phyloP scores from a whole-genome alignment of 2,888 invertebrate genomes.

The Philonicus albiceps region DNA sequence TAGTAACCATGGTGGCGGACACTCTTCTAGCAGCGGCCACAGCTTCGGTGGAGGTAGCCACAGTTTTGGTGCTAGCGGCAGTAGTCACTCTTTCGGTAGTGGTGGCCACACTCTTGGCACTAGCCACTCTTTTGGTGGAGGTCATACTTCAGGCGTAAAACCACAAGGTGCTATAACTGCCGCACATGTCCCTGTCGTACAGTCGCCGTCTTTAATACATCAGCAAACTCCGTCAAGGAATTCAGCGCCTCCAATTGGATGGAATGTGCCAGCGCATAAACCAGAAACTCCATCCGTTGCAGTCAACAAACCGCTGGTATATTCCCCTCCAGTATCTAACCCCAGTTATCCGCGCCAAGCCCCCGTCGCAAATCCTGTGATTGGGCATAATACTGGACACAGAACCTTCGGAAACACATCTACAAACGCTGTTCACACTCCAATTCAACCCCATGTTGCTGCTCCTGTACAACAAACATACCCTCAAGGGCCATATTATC shows the following conservation, averaged over 20 bases:
- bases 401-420: slow-evolving; percentile 42
- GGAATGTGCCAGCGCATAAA: slow-evolving; percentile 59
- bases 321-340: slow-evolving; percentile 54
- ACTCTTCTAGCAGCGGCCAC: neutral
- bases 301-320: slow-evolving; percentile 52
- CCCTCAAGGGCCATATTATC: slow-evolving; percentile 23
- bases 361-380: slow-evolving; percentile 9
- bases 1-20: neutral
- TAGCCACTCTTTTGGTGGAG: too few relatives aligned
- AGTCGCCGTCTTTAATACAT: neutral
- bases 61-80: neutral
- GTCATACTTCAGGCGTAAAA: neutral
- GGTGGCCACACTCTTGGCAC: neutral
- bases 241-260: slow-evolving; percentile 54
- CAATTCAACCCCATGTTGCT: slow-evolving; percentile 55
- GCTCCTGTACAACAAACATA: slow-evolving; percentile 51
- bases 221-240: neutral
- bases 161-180: neutral
- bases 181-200: neutral
- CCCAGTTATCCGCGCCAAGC: neutral
- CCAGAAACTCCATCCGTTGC: slow-evolving; percentile 3
- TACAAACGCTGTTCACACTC: slow-evolving; percentile 51
- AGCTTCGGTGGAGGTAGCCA: neutral
- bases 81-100: neutral
- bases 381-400: neutral